Evolutionary conservation across 1,140 invertebrate genomes (phyloP), one percentile per base, ranked within the genome.

Genomic region (Drosophila setifemur): DNA sequence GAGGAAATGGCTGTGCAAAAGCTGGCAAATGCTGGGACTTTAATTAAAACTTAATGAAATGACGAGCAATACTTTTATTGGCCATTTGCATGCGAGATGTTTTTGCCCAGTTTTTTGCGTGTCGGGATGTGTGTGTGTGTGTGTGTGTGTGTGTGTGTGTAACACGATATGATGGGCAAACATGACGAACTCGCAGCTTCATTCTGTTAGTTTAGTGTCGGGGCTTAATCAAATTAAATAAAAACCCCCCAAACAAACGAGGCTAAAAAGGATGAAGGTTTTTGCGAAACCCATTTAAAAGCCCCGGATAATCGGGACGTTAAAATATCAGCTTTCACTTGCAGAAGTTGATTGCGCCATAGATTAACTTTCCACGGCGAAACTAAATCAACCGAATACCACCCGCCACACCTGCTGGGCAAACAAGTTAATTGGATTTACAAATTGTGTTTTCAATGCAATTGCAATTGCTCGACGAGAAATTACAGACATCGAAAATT

Each of bases 1-100:
- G 14, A 43, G 42, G 33, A 57, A 55, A 40, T 70, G 48, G 18
- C 40, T 31, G 42, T 37, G 33, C 52, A 55, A 40, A 66, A 43
- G 18, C 40, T 31, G 42, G 26, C 18, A 67, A 55, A 31, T 61
- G 70, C 43, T 52, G 63, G 25, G 44, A 54, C 39, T 79, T 78
- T 79, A 85, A 83, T 83, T 86, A 85, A 83, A 86, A 63, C 64
- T 85, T 71, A 70, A 83, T 85, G 66, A 63, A 85, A 79, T 85
- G 64, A 68, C 81, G 53, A 25, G 57, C 58, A 81, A 81, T 73
- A 76, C 74, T 73, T 75, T 81, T 39, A 76, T 73, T 75, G 76
- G 39, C 72, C 72, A 74, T 61, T 85, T 73, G 47, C 11, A 11
- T 39, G 53, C 37, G 48, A 39, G 40, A 8, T 29, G 37, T 9